These are phyloP conservation scores for Xiphophorus hellerii DNA, from an alignment of 2,113 vertebrate genomes.

Conservation along the genomic window DNA sequence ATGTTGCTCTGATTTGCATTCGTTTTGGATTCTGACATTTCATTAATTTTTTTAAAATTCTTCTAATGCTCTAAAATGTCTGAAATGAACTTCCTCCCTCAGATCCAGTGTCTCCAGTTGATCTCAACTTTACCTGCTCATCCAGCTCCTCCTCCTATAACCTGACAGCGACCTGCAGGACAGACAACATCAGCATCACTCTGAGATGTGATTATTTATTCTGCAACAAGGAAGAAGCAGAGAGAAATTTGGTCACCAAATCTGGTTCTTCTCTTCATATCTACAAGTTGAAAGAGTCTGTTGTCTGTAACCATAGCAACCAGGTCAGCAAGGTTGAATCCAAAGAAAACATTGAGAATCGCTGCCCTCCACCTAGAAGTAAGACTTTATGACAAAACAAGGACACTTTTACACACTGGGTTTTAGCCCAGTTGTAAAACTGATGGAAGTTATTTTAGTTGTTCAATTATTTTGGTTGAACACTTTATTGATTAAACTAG, in stretches of 20 bases:
- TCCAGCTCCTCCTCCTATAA: conserved; percentile 5
- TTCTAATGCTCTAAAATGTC: background rate
- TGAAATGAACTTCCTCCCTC: background rate
- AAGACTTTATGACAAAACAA: background rate
- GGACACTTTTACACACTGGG: too few species aligned
- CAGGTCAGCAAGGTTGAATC: background rate
- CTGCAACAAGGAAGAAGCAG: conserved; percentile 24
- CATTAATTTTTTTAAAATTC: background rate
- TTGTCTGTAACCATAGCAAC: conserved; percentile 58
- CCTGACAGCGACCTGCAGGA: conserved; percentile 42
- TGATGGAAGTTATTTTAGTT: too few species aligned
- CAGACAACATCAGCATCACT: conserved; percentile 22
- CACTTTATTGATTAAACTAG: too few species aligned
- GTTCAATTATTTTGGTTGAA: too few species aligned
- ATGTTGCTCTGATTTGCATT: background rate
- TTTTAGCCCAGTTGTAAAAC: too few species aligned
- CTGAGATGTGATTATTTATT: background rate
- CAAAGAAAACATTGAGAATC: accelerated
- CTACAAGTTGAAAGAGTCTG: background rate
- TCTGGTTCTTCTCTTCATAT: background rate
- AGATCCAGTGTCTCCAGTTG: conserved; percentile 39
- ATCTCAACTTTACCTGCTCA: background rate
- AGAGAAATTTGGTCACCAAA: background rate
- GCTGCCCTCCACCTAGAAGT: accelerated
- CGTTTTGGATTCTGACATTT: background rate